Percentiles rank a stretch among this genome's conserved stretches.
These are phyloP conservation scores for Phrixothrix hirtus DNA, from an alignment of 2,888 invertebrate species.

Conservation along the genomic window DNA sequence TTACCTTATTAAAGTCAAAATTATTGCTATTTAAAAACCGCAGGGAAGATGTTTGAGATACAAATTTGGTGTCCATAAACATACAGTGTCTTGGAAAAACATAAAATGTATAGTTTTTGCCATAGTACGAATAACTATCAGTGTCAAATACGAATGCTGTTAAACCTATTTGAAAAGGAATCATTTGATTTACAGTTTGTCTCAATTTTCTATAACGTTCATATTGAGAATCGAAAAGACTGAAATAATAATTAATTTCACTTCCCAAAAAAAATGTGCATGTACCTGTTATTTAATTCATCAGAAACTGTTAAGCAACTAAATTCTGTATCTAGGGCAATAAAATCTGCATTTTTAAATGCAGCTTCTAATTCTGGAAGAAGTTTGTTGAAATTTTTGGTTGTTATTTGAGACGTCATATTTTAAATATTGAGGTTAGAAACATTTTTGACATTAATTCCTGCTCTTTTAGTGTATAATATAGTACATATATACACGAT, in stretches of 20 bases:
- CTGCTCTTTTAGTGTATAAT: too few species aligned
- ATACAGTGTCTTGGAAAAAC: constrained; percentile 68
- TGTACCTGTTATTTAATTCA: constrained; percentile 43
- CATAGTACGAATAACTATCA: constrained; percentile 63
- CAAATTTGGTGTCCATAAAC: constrained; percentile 63
- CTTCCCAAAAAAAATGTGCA: constrained; percentile 2
- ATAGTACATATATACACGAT: too few species aligned
- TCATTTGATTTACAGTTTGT: constrained; percentile 57
- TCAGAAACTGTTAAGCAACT: constrained; percentile 60
- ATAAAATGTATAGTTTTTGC: constrained; percentile 69
- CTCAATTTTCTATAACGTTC: constrained; percentile 62
- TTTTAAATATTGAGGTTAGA: constrained; percentile 6
- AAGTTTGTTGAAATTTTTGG: constrained; percentile 63
- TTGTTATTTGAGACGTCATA: constrained; percentile 66
- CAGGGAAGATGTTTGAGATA: constrained; percentile 66
- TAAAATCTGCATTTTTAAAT: constrained; percentile 64
- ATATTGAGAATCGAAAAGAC: constrained; percentile 63
- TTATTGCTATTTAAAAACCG: constrained; percentile 66
- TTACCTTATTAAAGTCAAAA: constrained; percentile 76
- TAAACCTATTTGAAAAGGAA: constrained; percentile 71
- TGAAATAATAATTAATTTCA: too few species aligned
- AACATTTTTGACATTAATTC: too few species aligned
- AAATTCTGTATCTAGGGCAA: constrained; percentile 76
- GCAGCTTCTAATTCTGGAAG: constrained; percentile 61
- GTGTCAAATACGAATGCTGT: constrained; percentile 65